phyloP scores from a whole-genome alignment of 23 tunicate genomes.

The Ascidia mentula region DNA sequence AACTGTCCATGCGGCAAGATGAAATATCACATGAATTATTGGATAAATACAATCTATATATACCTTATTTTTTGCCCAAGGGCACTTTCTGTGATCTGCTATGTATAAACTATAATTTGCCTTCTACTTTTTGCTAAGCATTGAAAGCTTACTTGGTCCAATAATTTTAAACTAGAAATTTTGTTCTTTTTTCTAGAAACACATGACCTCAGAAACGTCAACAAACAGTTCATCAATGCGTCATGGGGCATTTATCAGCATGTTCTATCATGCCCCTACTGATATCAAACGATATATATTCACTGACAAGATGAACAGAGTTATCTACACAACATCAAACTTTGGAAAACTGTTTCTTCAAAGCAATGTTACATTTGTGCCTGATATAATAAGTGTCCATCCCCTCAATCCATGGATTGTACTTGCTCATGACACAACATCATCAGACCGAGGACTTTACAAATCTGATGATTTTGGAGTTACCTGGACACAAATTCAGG shows the following conservation, averaged over 20 bases:
- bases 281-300: slow-evolving; percentile 59
- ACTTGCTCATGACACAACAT: slow-evolving; percentile 52
- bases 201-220: neutral
- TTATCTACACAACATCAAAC: slow-evolving; percentile 45
- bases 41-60: too few species aligned
- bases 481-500: slow-evolving; percentile 57
- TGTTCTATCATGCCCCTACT: slow-evolving; percentile 41
- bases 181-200: neutral
- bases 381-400: slow-evolving; percentile 45
- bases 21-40: too few species aligned
- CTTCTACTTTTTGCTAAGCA: neutral
- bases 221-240: neutral
- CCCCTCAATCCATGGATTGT: slow-evolving; percentile 40
- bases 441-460: slow-evolving; percentile 12
- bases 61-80: too few species aligned
- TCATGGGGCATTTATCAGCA: slow-evolving; percentile 14
- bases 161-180: neutral
- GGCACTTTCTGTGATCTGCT: too few species aligned
- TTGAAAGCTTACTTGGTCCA: neutral
- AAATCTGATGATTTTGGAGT: slow-evolving; percentile 66
- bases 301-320: slow-evolving; percentile 12
- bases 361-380: slow-evolving; percentile 24
- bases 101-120: too few species aligned
- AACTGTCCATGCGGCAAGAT: too few species aligned
- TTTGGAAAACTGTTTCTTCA: slow-evolving; percentile 23